Evolutionary conservation across 23 tunicate species (phyloP).

Genomic region (Styela plicata): DNA sequence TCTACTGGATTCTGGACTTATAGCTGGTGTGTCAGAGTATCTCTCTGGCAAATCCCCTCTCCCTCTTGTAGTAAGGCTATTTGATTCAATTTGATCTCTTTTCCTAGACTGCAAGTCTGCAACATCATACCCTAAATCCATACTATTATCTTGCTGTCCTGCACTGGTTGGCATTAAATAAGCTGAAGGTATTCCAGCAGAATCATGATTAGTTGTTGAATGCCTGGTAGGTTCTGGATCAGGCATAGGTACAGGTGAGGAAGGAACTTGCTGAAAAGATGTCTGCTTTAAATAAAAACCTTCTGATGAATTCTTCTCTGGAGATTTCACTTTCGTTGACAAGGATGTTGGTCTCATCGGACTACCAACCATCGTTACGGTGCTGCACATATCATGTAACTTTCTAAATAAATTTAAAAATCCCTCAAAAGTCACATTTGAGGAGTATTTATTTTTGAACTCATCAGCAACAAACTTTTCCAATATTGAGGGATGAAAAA

Average conservation of each 20-base stretch:
- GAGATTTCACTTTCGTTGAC: neutral
- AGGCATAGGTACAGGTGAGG: neutral
- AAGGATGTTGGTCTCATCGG: neutral
- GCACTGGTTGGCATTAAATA: neutral
- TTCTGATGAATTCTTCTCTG: neutral
- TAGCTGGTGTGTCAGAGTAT: constrained; percentile 19
- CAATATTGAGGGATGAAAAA: neutral
- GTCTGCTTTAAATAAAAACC: neutral
- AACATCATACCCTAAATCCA: neutral
- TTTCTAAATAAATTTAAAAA: neutral
- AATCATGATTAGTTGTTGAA: neutral
- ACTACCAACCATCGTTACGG: neutral
- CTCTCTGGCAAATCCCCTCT: neutral
- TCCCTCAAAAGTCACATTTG: neutral
- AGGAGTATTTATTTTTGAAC: neutral
- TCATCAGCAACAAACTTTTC: constrained; percentile 17
- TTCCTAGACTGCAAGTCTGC: neutral
- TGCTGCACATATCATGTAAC: constrained; percentile 3
- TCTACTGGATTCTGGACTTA: constrained; percentile 17
- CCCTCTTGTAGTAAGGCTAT: neutral
- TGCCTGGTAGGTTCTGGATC: neutral
- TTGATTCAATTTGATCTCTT: neutral
- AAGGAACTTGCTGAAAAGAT: neutral
- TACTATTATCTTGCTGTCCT: neutral
- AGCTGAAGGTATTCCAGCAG: neutral